phyloP scores from a whole-genome alignment of 2,888 invertebrate genomes.

The Rhodophaea formosa region DNA sequence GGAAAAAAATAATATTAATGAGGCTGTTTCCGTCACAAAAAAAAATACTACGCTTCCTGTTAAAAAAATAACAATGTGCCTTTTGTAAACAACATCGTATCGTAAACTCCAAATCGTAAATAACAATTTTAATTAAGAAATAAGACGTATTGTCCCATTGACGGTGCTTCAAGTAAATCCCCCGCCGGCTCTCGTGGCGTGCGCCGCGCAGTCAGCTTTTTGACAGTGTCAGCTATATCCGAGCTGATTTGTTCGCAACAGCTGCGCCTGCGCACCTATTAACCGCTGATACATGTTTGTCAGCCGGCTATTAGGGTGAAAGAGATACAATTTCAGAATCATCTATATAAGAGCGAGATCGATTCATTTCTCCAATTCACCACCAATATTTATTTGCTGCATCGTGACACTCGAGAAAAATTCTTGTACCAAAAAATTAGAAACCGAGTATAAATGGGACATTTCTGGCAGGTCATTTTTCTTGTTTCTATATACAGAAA shows the following conservation, averaged over 20 bases:
- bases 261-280: constrained; percentile 80
- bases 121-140: not conserved
- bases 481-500: constrained; percentile 69
- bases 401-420: constrained; percentile 71
- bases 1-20: too few species aligned
- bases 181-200: constrained; percentile 45
- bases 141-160: not conserved
- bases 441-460: constrained; percentile 65
- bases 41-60: too few species aligned
- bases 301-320: constrained; percentile 80
- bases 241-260: constrained; percentile 81
- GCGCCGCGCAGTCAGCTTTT: constrained; percentile 65
- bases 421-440: constrained; percentile 69
- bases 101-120: not conserved
- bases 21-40: too few species aligned
- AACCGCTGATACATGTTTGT: constrained; percentile 82
- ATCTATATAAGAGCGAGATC: constrained; percentile 74
- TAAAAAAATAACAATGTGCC: not conserved
- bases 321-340: constrained; percentile 73
- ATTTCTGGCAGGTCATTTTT: constrained; percentile 66
- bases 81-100: not conserved
- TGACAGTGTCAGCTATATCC: constrained; percentile 80
- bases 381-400: constrained; percentile 75
- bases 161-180: constrained; percentile 28
- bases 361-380: constrained; percentile 74